Conservation (phyloP, 1,140 invertebrate genomes). For the Solenopsis invicta region DNA sequence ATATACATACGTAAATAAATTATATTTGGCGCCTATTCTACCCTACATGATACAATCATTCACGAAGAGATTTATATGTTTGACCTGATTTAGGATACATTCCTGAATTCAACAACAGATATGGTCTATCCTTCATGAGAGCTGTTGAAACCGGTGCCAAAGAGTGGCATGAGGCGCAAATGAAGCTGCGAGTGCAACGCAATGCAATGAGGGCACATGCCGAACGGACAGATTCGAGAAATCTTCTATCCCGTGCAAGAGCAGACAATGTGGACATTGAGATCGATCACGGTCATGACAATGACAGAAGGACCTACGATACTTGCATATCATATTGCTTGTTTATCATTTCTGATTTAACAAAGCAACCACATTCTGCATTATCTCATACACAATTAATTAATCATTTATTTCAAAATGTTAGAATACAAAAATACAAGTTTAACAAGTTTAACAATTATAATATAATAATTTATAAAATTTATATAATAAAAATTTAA, state of each 20-base stretch:
- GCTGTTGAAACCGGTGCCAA: conserved; percentile 91
- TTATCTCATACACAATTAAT: background rate
- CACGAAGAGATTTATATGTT: background rate
- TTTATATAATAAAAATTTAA: background rate
- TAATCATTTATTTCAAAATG: background rate
- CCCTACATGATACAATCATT: background rate
- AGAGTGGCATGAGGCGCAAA: conserved; percentile 89
- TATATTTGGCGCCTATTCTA: background rate
- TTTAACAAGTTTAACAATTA: too few species aligned
- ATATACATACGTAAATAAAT: too few species aligned
- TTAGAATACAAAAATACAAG: background rate
- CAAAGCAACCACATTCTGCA: background rate
- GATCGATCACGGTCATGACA: conserved; percentile 77
- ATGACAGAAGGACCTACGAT: conserved; percentile 79
- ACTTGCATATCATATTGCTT: conserved; percentile 32
- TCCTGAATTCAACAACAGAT: conserved; percentile 88
- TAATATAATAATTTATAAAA: background rate
- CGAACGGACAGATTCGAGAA: conserved; percentile 82
- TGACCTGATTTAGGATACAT: conserved; percentile 86
- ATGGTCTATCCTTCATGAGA: conserved; percentile 90
- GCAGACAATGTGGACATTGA: conserved; percentile 79
- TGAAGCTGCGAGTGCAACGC: conserved; percentile 84
- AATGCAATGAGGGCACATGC: conserved; percentile 86
- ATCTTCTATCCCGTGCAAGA: conserved; percentile 79
- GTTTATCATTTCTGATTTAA: background rate